Evolutionary conservation across 2,797 vertebrate genomes (phyloP).

Genomic region (Silurus lanzhouensis): DNA sequence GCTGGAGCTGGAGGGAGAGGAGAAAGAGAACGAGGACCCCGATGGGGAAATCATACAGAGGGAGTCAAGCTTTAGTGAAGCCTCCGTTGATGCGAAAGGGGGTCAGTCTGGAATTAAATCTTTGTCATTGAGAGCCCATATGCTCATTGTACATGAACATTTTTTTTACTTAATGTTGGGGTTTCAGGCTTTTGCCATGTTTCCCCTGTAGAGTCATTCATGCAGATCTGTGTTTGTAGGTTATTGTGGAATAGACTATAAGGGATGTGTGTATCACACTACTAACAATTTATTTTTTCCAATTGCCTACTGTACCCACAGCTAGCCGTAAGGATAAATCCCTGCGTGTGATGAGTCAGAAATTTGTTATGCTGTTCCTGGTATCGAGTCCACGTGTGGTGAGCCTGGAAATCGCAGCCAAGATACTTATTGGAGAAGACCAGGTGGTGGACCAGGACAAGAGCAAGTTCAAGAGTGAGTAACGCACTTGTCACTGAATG

Average conservation of each 20-base stretch:
- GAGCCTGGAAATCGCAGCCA: slow-evolving; percentile 93
- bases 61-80: slow-evolving; percentile 85
- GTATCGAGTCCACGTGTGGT: slow-evolving; percentile 88
- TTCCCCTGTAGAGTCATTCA: neutral
- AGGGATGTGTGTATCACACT: neutral
- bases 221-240: neutral
- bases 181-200: neutral
- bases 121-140: neutral
- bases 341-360: slow-evolving; percentile 96
- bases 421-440: slow-evolving; percentile 94
- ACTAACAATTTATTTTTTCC: neutral
- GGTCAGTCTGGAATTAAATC: slow-evolving; percentile 71
- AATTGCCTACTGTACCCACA: neutral
- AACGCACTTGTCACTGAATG: neutral
- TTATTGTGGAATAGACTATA: neutral
- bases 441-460: slow-evolving; percentile 87
- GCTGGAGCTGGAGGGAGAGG: slow-evolving; percentile 73
- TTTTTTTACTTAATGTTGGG: neutral
- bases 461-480: slow-evolving; percentile 99
- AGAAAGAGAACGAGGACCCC: slow-evolving; percentile 74
- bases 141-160: neutral
- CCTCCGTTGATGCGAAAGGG: slow-evolving; percentile 88
- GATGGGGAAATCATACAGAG: slow-evolving; percentile 71
- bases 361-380: slow-evolving; percentile 97
- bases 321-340: slow-evolving; percentile 93